A percentile compares a stretch with the other conserved stretches of the same genome.
These are phyloP conservation scores for Rhadina sibilatrix DNA, from an alignment of 2,113 vertebrate species.

Conservation along the genomic window DNA sequence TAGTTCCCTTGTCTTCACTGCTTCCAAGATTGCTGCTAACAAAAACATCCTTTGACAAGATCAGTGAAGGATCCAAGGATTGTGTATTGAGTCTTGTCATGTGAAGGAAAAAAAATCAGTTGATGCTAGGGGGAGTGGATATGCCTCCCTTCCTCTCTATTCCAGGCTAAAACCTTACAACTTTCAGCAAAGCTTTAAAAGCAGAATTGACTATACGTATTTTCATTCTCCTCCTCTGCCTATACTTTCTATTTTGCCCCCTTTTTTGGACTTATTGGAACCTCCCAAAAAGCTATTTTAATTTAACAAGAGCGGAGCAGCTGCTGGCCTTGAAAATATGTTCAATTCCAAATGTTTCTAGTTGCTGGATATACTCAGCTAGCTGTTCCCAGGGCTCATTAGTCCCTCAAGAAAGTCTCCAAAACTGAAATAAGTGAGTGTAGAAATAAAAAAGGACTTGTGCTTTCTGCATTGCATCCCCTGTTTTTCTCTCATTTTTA, in stretches of 20 bases:
- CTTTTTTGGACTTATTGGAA: background rate
- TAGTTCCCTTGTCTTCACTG: background rate
- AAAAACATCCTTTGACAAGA: background rate
- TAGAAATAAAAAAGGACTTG: background rate
- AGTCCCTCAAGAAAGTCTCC: background rate
- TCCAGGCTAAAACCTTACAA: background rate
- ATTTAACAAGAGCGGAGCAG: constrained; percentile 20
- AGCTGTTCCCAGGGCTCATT: background rate
- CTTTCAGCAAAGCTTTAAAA: background rate
- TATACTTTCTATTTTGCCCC: background rate
- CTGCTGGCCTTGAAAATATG: constrained; percentile 26
- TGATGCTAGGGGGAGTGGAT: background rate
- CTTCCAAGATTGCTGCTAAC: background rate
- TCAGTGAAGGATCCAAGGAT: background rate
- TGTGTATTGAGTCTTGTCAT: background rate
- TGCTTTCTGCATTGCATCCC: background rate
- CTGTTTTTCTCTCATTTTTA: background rate
- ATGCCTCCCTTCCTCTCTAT: background rate
- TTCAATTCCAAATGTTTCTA: background rate
- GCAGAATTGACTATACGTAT: background rate
- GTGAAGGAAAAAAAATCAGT: background rate
- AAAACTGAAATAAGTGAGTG: background rate
- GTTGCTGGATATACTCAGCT: background rate
- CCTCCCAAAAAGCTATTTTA: background rate
- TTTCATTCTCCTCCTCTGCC: background rate